Evolutionary conservation across 2,888 invertebrate genomes (phyloP), one percentile per base, ranked within the genome.

Genomic region (Balanococcus diminutus): DNA sequence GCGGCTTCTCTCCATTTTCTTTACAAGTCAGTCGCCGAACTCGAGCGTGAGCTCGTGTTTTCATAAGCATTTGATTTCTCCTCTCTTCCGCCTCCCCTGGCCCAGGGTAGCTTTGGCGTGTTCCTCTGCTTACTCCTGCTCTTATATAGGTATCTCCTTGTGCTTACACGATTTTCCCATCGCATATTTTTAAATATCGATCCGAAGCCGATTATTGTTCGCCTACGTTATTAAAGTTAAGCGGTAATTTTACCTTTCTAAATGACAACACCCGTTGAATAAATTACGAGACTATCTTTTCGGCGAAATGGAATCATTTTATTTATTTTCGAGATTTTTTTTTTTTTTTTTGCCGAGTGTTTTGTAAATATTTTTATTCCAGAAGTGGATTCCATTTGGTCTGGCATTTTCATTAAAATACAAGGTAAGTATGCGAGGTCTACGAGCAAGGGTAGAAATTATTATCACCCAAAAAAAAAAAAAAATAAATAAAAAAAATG

Each of bases 141-240:
- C 25, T 14, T 14, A 8, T 25, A n/a, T n/a, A n/a, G n/a, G n/a
- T n/a, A 25, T 61, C 22, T 61, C 22, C 25, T 61, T 61, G 14
- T n/a, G 11, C 61, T 25, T 8, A 1, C n/a, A 46, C n/a, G n/a
- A 46, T 25, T 61, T 61, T 61, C 11, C 22, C 61, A 25, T 9
- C 61, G 61, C 14, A 61, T 61, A 61, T 61, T 61, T 61, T 61
- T 61, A 61, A 61, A 61, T 61, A 61, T 61, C 61, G 61, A 61
- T 61, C 61, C 25, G 61, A 8, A 22, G 61, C 61, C 61, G 61
- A 61, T 61, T 61, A 61, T 61, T 61, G 61, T 61, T 61, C 61
- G 25, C 61, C 61, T 25, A 61, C 61, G 61, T 22, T 61, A 25
- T 61, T 25, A 61, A 61, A 61, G 61, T 61, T 61, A 61, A 61